phyloP scores from a whole-genome alignment of 2,888 invertebrate genomes.

The Drosophila kambysellisi region DNA sequence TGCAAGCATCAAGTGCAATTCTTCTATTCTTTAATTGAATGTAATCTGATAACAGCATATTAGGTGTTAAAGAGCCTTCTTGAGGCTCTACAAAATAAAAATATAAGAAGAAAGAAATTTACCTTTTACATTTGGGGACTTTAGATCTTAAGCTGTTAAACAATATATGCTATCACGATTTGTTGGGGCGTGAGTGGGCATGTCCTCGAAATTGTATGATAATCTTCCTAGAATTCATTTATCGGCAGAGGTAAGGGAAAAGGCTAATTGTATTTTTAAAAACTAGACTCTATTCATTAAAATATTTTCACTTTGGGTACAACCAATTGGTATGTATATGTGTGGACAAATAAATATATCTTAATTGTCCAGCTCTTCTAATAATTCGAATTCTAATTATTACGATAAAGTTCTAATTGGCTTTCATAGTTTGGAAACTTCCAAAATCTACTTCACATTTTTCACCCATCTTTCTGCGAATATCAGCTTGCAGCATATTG shows the following conservation, averaged over 20 bases:
- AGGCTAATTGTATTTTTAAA: too few species aligned
- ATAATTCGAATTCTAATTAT: not conserved
- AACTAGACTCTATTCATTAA: not conserved
- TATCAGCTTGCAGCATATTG: not conserved
- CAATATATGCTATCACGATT: too few species aligned
- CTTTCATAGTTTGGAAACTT: not conserved
- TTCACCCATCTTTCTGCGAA: not conserved
- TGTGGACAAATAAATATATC: not conserved
- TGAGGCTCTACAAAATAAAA: too few species aligned
- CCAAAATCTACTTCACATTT: not conserved
- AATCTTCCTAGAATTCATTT: not conserved
- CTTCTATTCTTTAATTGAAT: not conserved
- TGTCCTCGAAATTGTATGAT: too few species aligned
- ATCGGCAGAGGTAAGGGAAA: too few species aligned
- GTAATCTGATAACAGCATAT: too few species aligned
- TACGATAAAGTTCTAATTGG: not conserved
- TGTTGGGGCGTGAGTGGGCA: too few species aligned
- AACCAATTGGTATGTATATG: too few species aligned
- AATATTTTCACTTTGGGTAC: not conserved
- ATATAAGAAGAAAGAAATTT: too few species aligned
- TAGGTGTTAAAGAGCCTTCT: too few species aligned
- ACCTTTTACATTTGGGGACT: too few species aligned
- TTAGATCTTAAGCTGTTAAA: too few species aligned
- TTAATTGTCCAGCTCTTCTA: not conserved
- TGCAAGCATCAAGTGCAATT: not conserved